These are phyloP conservation scores for Furcifer pardalis DNA, from an alignment of 2,797 vertebrate species.

Conservation along the genomic window DNA sequence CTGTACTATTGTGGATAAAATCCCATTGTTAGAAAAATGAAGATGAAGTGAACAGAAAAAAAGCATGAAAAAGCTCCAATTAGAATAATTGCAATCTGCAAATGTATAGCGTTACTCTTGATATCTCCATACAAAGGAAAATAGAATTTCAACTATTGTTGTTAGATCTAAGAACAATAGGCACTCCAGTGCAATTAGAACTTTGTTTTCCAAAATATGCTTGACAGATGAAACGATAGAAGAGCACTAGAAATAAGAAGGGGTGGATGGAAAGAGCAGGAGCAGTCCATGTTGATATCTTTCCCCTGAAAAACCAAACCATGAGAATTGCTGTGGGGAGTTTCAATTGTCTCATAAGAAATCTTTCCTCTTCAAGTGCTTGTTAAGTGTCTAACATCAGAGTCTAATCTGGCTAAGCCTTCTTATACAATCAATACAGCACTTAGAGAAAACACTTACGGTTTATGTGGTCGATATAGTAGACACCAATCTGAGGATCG, in stretches of 20 bases:
- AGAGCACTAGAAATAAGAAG: background rate
- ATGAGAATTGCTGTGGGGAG: conserved; percentile 23
- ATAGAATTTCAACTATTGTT: background rate
- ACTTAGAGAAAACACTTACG: conserved; percentile 74
- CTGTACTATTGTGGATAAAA: too few species aligned
- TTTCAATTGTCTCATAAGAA: conserved; percentile 26
- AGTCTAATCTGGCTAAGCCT: conserved; percentile 5
- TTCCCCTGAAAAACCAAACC: conserved; percentile 10
- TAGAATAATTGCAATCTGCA: background rate
- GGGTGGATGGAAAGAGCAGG: background rate
- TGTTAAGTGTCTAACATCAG: conserved; percentile 28
- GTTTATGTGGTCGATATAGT: conserved; percentile 84
- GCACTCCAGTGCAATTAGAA: conserved; percentile 4
- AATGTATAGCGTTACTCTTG: background rate
- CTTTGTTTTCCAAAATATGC: background rate
- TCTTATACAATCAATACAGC: conserved; percentile 12
- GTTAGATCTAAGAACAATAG: conserved; percentile 13
- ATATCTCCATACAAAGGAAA: background rate
- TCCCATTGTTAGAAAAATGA: too few species aligned
- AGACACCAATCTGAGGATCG: conserved; percentile 83
- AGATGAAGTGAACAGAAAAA: too few species aligned
- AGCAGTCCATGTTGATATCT: background rate
- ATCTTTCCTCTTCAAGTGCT: conserved; percentile 28
- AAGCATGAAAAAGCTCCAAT: background rate
- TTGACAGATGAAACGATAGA: conserved; percentile 4